Conservation (phyloP, 2,888 invertebrate genomes). For the Cerastis leucographa region DNA sequence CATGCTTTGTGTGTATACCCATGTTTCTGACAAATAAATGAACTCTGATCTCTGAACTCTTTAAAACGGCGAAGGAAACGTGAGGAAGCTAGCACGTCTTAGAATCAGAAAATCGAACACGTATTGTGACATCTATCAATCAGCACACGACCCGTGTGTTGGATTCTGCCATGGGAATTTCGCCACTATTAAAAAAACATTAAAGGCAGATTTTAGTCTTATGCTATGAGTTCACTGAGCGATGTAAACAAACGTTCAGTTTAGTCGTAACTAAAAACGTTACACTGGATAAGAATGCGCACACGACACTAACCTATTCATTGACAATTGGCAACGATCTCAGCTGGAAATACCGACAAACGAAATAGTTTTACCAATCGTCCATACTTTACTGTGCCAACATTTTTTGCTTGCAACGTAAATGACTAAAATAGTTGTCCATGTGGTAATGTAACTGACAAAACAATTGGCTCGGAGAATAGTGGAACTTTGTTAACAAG, state of each 20-base stretch:
- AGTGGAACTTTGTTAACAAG: too few species aligned
- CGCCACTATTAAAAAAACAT: too few species aligned
- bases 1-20: too few species aligned
- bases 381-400: conserved; percentile 6
- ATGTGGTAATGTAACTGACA: background rate
- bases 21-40: too few species aligned
- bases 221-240: background rate
- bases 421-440: conserved; percentile 9
- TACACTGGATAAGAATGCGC: background rate
- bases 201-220: too few species aligned
- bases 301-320: conserved; percentile 29
- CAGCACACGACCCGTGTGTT: too few species aligned
- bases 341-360: conserved; percentile 21
- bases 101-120: too few species aligned
- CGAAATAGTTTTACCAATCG: conserved; percentile 17
- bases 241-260: background rate
- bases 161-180: too few species aligned
- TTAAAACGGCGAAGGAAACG: too few species aligned
- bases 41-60: too few species aligned
- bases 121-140: too few species aligned
- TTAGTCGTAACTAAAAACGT: background rate
- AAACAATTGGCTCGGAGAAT: background rate
- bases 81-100: too few species aligned
- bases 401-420: conserved; percentile 18
- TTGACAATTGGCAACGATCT: conserved; percentile 30